Percentiles rank a stretch among this genome's conserved stretches.
Conservation (phyloP, 2,797 vertebrate species). For the Coracias cyanogaster region DNA sequence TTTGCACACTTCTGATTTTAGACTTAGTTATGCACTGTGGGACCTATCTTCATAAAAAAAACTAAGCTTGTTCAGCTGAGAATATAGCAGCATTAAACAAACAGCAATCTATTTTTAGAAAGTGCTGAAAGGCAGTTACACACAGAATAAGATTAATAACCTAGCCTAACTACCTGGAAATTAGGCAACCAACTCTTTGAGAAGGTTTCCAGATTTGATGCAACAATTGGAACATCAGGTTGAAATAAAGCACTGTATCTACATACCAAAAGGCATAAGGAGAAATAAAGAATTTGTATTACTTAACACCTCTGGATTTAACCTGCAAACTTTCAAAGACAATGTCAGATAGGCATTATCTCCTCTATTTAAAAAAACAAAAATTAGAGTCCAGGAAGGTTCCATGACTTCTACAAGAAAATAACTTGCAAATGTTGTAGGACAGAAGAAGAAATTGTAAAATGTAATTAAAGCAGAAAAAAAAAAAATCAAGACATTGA, state of each 20-base stretch:
- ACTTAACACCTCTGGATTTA: neutral
- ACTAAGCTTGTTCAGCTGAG: neutral
- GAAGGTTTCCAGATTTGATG: neutral
- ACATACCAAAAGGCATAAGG: neutral
- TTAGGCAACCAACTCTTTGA: neutral
- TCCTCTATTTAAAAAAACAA: neutral
- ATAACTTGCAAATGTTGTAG: neutral
- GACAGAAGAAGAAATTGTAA: neutral
- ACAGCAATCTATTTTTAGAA: conserved; percentile 19
- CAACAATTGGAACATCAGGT: neutral
- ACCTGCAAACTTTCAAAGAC: neutral
- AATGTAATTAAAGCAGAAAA: neutral
- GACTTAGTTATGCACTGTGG: neutral
- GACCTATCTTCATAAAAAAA: conserved; percentile 7
- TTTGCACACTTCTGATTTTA: conserved; percentile 7
- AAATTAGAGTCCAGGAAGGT: neutral
- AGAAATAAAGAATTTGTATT: neutral
- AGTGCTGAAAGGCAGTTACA: neutral
- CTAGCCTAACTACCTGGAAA: conserved; percentile 20
- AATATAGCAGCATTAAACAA: conserved; percentile 1
- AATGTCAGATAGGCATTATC: neutral
- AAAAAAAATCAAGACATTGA: neutral
- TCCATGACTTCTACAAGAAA: neutral
- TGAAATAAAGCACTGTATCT: neutral
- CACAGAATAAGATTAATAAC: neutral